Percentiles rank a stretch among this genome's conserved stretches.
Conservation (phyloP, 1,140 invertebrate species). For the Drosophila yakuba region DNA sequence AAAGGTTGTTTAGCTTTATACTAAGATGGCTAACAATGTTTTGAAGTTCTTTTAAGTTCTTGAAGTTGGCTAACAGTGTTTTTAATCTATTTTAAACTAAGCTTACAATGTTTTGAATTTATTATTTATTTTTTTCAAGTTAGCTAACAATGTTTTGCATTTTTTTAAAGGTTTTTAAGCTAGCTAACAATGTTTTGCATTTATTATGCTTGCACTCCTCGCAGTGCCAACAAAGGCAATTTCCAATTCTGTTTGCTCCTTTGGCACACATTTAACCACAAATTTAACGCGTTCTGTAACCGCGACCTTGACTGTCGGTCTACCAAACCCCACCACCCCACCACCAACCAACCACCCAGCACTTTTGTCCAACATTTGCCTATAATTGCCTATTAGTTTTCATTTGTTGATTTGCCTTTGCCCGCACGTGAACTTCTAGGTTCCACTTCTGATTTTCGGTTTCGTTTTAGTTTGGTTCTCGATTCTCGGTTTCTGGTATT, state of each 20-base stretch:
- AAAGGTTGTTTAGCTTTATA: too few species aligned
- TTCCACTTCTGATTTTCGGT: conserved; percentile 2
- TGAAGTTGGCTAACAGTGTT: too few species aligned
- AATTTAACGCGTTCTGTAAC: conserved; percentile 1
- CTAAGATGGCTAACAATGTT: neutral
- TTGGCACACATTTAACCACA: neutral
- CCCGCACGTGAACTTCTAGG: conserved; percentile 54
- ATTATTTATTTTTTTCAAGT: too few species aligned
- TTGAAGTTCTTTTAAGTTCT: neutral
- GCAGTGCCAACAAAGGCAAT: neutral
- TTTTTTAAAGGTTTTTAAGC: neutral
- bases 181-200: neutral
- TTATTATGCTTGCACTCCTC: neutral
- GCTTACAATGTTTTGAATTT: too few species aligned
- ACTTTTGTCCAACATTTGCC: conserved; percentile 48
- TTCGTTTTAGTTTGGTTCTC: conserved; percentile 10
- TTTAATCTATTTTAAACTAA: too few species aligned
- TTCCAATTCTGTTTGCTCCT: neutral
- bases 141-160: too few species aligned
- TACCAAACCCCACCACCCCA: neutral
- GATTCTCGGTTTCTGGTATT: conserved; percentile 37
- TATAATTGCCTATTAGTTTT: conserved; percentile 80
- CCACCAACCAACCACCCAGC: neutral
- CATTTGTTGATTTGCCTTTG: conserved; percentile 73
- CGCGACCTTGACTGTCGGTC: conserved; percentile 8